Evolutionary conservation across 2,797 vertebrate species (phyloP).

Genomic region (Aratinga solstitialis): DNA sequence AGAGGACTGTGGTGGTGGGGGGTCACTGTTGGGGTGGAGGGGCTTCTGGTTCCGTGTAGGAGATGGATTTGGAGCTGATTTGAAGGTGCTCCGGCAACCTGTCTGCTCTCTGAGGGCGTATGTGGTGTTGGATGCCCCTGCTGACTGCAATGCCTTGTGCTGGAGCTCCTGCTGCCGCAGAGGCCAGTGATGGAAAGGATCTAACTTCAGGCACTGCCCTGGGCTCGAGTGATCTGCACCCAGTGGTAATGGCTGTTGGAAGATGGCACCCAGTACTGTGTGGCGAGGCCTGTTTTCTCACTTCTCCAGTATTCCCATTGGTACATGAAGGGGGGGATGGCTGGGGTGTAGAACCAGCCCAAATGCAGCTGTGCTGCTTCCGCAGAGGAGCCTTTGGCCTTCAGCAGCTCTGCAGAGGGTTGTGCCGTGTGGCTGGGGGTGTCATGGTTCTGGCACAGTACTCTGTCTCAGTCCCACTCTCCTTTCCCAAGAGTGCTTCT

Average conservation of each 20-base stretch:
- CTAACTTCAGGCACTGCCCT: neutral
- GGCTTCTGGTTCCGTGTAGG: neutral
- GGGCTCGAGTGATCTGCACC: neutral
- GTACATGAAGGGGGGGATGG: accelerated
- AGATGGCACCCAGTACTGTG: neutral
- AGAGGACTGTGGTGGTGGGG: accelerated
- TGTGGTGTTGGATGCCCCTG: neutral
- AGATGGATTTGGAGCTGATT: neutral
- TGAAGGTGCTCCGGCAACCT: neutral
- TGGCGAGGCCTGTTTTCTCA: neutral
- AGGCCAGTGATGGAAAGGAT: neutral
- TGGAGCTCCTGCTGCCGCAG: constrained; percentile 5
- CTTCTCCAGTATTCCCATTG: neutral
- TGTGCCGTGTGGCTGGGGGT: neutral
- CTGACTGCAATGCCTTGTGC: neutral
- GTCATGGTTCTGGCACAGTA: accelerated
- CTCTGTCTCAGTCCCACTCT: neutral
- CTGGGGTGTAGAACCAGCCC: neutral
- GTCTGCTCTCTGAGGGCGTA: neutral
- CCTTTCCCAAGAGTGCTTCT: neutral
- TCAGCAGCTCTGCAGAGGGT: no score
- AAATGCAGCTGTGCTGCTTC: neutral
- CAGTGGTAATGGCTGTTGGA: neutral
- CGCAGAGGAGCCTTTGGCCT: neutral
- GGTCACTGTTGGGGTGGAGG: neutral